These are phyloP conservation scores for Pollimyrus isidori DNA, from an alignment of 2,113 vertebrate genomes.

Conservation along the genomic window DNA sequence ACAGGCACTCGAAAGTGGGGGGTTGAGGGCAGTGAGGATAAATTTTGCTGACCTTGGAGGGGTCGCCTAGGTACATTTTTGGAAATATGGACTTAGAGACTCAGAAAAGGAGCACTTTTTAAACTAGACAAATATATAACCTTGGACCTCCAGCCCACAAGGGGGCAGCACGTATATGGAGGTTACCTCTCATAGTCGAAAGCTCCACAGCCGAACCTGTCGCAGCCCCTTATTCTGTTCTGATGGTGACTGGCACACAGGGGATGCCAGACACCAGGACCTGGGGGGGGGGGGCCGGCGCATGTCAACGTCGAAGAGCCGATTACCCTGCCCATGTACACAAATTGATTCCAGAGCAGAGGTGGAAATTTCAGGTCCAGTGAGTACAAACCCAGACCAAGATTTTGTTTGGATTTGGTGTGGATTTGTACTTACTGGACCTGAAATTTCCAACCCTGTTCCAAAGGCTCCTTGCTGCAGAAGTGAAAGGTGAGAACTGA, in stretches of 20 bases:
- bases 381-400: no score
- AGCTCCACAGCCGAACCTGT: conserved; percentile 44
- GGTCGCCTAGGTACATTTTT: background rate
- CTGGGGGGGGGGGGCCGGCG: conserved; percentile 11
- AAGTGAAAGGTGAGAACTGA: background rate
- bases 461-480: background rate
- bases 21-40: background rate
- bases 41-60: background rate
- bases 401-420: no score
- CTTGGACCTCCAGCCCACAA: background rate
- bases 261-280: conserved; percentile 39
- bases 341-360: background rate
- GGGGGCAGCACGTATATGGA: background rate
- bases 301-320: background rate
- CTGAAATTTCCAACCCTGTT: no score
- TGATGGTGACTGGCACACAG: conserved; percentile 46
- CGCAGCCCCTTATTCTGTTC: conserved; percentile 50
- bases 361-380: no score
- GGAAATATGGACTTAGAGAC: background rate
- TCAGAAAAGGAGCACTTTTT: background rate
- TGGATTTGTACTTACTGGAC: no score
- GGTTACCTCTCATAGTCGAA: conserved; percentile 46
- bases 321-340: background rate
- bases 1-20: background rate
- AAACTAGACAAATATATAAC: background rate